Base-by-base conservation (phyloP, 1,140 invertebrate species). In the Brachionus sp. region DNA sequence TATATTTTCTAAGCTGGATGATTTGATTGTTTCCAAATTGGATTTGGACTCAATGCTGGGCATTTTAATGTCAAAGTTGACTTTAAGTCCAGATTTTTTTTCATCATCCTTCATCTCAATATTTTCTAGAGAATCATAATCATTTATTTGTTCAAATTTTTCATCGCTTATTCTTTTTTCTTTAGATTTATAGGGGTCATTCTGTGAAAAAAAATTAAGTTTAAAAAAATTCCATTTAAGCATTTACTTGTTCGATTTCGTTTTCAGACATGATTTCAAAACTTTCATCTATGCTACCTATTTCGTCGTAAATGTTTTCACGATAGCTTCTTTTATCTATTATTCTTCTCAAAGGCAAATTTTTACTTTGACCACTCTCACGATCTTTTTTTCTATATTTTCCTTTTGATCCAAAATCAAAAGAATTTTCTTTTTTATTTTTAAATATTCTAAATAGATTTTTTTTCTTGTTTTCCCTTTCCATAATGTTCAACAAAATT, bases 261-360 rank as follows among this genome's bases (percentile, higher is more conserved):
- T 64, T 64, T 64, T 39, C 35, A 5, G 33, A 39, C 33, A 70
- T 37, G 6, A 39, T 39, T 39, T 75, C 70, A 44, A 29, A 19
- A 25, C 19, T 25, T 19, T 46, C 70, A 75, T 29, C 12, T 29
- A 42, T 23, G 19, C 19, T 10, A 10, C 23, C 42, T 2, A 75
- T 75, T 75, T 75, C 70, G 25, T 75, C 70, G 44, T 75, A 75
- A 75, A 75, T 75, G 23, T 35, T 75, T 46, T 75, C 70, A 23
- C 39, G 1, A 33, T 39, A 10, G 9, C 0, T 57, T 25, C 44
- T 33, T n/a, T 70, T 70, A 4, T 70, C 33, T 73, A 13, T 73
- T 19, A 73, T 73, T 73, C 37, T 44, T 73, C 68, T 13, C 7
- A 33, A 33, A 13, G 64, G 64, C 19, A 39, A 44, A 23, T 73